Base-by-base conservation (phyloP, 2,888 invertebrate genomes). In the Stratiomys singularior region DNA sequence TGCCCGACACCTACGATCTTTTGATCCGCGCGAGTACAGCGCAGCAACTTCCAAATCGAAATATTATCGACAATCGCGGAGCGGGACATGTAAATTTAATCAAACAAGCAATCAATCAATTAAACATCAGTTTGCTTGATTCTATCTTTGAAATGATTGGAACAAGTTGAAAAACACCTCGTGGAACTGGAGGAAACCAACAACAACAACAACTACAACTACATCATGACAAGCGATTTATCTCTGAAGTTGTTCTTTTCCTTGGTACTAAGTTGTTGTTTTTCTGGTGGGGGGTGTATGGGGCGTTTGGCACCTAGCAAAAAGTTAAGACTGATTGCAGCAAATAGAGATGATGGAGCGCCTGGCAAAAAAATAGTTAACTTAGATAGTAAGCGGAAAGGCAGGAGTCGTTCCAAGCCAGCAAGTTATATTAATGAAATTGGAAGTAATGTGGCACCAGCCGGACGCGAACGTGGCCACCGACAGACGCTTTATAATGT, bases 81-180 rank as follows among this genome's bases (percentile, higher is more conserved):
- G 25, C 69, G 69, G 37, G 74, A 58, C 74, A 74, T 58, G 74
- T 74, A 74, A 74, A 74, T 74, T 74, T 74, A 74, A 74, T 74
- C 74, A 74, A 74, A 74, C 74, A 74, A 74, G 74, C 74, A 74
- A 74, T 74, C 74, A 74, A 74, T 74, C 74, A 74, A 74, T 74
- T 74, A 74, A 30, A 74, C 74, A 74, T 58, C 60, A 21, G 60
- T 58, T 74, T 74, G 58, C 52, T 60, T 28, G 18, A 30, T 58
- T 58, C 56, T 72, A 72, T 56, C 58, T 74, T 21, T 37, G 72
- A 74, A 60, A 23, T 23, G 46, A 47, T 15, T 23, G 23, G 56
- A 58, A 74, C 72, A 72, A 58, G 58, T 58, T 60, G 60, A 18
- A 60, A 74, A 74, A 69, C 69, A 69, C 69, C 47, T 69, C 66